These are phyloP conservation scores for Saccostrea glomerata DNA, from an alignment of 1,140 invertebrate species.

Conservation along the genomic window DNA sequence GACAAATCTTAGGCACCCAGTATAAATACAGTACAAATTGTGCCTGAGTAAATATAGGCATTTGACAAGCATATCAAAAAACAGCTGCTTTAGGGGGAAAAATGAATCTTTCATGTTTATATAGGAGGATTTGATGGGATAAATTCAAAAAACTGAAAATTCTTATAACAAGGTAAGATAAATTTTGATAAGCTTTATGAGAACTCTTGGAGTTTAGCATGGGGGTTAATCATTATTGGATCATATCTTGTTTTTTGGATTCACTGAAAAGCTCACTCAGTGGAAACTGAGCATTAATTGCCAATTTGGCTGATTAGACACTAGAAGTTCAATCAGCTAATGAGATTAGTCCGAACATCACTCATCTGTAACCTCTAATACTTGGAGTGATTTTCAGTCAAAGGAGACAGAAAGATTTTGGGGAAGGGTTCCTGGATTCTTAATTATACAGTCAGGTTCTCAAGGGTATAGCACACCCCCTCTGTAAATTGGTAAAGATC, in stretches of 20 bases:
- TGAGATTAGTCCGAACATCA: conserved; percentile 20
- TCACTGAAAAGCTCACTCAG: background rate
- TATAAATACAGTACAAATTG: too few relatives aligned
- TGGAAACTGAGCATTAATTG: conserved; percentile 12
- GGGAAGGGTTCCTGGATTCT: background rate
- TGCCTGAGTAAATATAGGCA: too few relatives aligned
- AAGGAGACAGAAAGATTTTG: conserved; percentile 6
- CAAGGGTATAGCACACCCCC: background rate
- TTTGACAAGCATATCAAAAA: too few relatives aligned
- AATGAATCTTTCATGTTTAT: background rate
- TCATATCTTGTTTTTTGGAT: background rate
- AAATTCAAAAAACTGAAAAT: background rate
- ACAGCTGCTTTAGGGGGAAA: background rate
- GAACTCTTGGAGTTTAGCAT: background rate
- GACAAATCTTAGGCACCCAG: too few relatives aligned
- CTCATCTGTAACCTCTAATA: background rate
- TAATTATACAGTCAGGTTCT: background rate
- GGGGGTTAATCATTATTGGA: background rate
- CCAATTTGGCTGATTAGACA: conserved; percentile 19
- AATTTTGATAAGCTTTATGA: background rate
- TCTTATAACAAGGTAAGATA: conserved; percentile 13
- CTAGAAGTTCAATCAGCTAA: conserved; percentile 25
- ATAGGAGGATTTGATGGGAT: conserved; percentile 3
- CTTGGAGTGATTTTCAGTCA: conserved; percentile 2
- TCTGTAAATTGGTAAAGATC: background rate